Conservation (phyloP, 2,113 vertebrate species). For the Haplochromis burtoni region DNA sequence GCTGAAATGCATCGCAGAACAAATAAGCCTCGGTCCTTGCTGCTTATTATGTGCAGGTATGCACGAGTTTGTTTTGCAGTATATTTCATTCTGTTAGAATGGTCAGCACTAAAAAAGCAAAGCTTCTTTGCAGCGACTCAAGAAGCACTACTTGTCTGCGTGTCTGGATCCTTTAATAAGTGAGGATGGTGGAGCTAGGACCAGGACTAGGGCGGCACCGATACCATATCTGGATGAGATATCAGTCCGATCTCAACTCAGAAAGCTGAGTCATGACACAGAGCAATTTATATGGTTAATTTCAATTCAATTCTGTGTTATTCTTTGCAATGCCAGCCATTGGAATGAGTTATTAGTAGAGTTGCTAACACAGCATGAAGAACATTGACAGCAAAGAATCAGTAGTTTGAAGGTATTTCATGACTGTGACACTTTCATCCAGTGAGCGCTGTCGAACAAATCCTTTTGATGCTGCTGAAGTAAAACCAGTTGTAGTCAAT, state of each 20-base stretch:
- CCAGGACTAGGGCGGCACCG: background rate
- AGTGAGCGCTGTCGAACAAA: background rate
- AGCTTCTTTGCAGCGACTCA: background rate
- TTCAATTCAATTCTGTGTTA: background rate
- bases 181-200: background rate
- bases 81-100: background rate
- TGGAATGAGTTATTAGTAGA: background rate
- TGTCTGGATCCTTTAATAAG: background rate
- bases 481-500: background rate
- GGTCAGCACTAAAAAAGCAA: background rate
- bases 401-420: background rate
- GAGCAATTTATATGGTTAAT: background rate
- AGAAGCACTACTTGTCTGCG: background rate
- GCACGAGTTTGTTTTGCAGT: background rate
- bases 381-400: background rate
- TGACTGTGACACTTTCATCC: background rate
- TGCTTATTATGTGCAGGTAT: background rate
- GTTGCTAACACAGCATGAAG: background rate
- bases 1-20: background rate
- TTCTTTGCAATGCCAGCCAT: background rate
- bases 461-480: background rate
- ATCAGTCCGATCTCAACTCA: background rate
- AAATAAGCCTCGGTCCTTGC: background rate
- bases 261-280: background rate
- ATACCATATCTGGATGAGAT: fast-evolving